Conservation (phyloP, 2,888 invertebrate genomes). For the Acleris emargana region DNA sequence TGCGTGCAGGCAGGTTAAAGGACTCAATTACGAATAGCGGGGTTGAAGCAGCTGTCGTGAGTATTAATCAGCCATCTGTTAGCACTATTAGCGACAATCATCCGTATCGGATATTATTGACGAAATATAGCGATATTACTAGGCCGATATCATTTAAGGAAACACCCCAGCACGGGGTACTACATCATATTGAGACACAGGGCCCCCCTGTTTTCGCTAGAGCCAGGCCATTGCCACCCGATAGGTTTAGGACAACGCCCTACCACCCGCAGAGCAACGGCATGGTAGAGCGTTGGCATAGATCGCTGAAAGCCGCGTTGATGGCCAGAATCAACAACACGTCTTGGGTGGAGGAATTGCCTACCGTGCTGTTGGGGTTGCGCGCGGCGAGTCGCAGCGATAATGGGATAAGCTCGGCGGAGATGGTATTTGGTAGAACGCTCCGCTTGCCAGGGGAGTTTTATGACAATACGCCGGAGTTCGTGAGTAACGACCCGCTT, state of each 20-base stretch:
- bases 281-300: too few relatives aligned
- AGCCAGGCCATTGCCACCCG: slow-evolving; percentile 46
- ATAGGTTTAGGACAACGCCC: slow-evolving; percentile 38
- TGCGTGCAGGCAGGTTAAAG: neutral
- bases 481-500: too few relatives aligned
- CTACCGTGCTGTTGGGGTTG: slow-evolving; percentile 35
- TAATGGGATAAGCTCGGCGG: too few relatives aligned
- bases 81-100: slow-evolving; percentile 9
- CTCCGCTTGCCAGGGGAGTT: too few relatives aligned
- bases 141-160: slow-evolving; percentile 35
- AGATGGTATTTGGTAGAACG: too few relatives aligned
- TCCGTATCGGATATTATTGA: slow-evolving; percentile 33
- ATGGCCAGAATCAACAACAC: slow-evolving; percentile 13
- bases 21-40: neutral
- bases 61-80: neutral
- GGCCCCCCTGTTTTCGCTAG: slow-evolving; percentile 46
- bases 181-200: slow-evolving; percentile 46
- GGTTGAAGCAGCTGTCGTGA: neutral
- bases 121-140: slow-evolving; percentile 34
- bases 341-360: slow-evolving; percentile 37
- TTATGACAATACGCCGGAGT: too few relatives aligned
- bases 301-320: too few relatives aligned
- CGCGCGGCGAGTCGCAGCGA: slow-evolving; percentile 23
- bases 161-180: slow-evolving; percentile 28
- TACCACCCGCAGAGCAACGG: too few relatives aligned